Evolutionary conservation across 2,113 vertebrate genomes (phyloP).

Genomic region (Microtus ochrogaster): DNA sequence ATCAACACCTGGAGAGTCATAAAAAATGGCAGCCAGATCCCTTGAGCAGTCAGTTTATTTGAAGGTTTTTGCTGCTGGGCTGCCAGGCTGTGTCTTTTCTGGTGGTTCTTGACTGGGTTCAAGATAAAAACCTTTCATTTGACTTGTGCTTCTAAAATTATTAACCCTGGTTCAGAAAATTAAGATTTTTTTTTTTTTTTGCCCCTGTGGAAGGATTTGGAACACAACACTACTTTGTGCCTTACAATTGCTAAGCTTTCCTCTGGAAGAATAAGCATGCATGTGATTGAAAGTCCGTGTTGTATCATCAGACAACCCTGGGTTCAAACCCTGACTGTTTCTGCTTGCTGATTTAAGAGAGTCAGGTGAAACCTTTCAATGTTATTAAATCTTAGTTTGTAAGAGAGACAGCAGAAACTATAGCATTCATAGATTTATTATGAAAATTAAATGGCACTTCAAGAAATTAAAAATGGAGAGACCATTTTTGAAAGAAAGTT

Average conservation of each 20-base stretch:
- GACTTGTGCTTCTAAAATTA: not conserved
- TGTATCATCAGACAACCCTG: not conserved
- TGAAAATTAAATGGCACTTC: conserved; percentile 14
- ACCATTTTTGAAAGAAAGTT: not conserved
- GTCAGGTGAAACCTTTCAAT: not conserved
- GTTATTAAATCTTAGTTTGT: not conserved
- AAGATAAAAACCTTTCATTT: conserved; percentile 10
- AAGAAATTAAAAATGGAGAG: not conserved
- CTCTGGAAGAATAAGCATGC: not conserved
- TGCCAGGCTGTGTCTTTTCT: not conserved
- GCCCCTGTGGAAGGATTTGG: not conserved
- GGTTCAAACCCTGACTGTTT: not conserved
- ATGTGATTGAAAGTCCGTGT: not conserved
- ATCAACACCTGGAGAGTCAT: not conserved
- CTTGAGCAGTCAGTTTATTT: not conserved
- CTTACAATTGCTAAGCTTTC: not conserved
- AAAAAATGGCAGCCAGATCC: not conserved
- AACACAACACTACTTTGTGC: not conserved
- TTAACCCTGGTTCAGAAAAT: not conserved
- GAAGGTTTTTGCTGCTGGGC: not conserved
- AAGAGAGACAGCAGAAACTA: not conserved
- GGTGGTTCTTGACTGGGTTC: not conserved
- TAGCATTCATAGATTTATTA: not conserved
- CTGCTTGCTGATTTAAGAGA: not conserved
- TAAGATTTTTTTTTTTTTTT: not conserved